Base-by-base conservation (phyloP, 2,797 vertebrate genomes). In the Atherinosoma microstoma region DNA sequence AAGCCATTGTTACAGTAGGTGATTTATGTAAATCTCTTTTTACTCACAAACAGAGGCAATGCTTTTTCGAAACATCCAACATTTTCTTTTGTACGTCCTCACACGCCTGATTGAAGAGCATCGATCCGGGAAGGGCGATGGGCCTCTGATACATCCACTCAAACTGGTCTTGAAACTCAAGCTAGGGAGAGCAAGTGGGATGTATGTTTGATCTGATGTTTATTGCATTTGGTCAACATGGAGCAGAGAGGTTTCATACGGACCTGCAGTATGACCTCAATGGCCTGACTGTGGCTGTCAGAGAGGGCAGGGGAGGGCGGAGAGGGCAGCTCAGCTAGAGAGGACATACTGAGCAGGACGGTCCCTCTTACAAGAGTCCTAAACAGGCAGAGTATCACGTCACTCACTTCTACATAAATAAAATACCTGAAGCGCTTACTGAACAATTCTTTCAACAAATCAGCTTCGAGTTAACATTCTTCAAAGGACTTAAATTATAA, bases 41-140 rank as follows among this genome's bases (percentile, higher is more conserved):
- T 13, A 91, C 92, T 94, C 70, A 95, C 94, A 95, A 92, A 59
- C 76, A 86, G 36, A 94, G 70, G 66, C 92, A 93, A 62, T 91
- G 87, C 76, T 92, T 94, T 84, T 89, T 91, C 1, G 92, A 95
- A 34, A 93, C 76, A 0, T 75, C 57, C n/a, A 69, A 4, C 75
- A 94, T 88, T 73, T 92, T 95, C 75, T 78, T 89, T 12, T 82
- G 73, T n/a, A 94, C 36, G 10, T 89, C 92, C 18, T 90, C 87
- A 83, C 82, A 93, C 0, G 93, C 87, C 20, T 80, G 53, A 29
- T 67, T 83, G 60, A 91, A 87, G 0, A 63, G 1, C 1, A 70
- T 2, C 0, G 85, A 87, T 0, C 72, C 87, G 0, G 90, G 85
- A 1, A 87, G 72, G 0, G 89, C 90, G 0, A 86, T 60, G 7